Conservation (phyloP, 2,797 vertebrate species). For the Etheostoma nigrum region DNA sequence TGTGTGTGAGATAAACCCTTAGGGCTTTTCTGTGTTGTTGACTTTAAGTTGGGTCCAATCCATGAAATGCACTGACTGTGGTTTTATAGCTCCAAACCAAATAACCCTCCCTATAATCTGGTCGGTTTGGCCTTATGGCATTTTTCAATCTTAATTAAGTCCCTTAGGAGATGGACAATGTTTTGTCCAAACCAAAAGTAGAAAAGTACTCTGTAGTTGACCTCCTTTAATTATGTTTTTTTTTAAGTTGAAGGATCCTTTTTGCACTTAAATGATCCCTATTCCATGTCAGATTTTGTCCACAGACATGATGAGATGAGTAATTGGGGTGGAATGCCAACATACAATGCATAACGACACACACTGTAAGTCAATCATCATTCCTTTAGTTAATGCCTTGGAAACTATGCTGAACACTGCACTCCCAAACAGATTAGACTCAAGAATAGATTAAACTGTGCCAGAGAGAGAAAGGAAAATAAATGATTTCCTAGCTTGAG, state of each 20-base stretch:
- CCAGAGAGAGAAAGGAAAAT: slow-evolving; percentile 18
- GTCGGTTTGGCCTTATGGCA: slow-evolving; percentile 23
- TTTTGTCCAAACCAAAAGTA: slow-evolving; percentile 32
- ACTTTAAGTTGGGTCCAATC: slow-evolving; percentile 47
- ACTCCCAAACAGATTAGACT: slow-evolving; percentile 34
- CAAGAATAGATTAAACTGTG: slow-evolving; percentile 23
- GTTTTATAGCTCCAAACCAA: slow-evolving; percentile 48
- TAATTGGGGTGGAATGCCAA: slow-evolving; percentile 46
- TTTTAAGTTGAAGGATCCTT: neutral
- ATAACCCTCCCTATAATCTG: slow-evolving; percentile 56
- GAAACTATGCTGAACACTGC: slow-evolving; percentile 38
- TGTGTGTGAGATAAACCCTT: slow-evolving; percentile 17
- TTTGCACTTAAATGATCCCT: slow-evolving; percentile 5
- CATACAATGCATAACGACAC: slow-evolving; percentile 15
- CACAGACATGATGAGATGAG: slow-evolving; percentile 29
- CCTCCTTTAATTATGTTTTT: slow-evolving; percentile 28
- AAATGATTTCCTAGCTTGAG: slow-evolving; percentile 4
- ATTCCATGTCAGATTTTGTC: slow-evolving; percentile 21
- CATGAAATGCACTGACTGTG: slow-evolving; percentile 38
- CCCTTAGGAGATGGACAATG: slow-evolving; percentile 26
- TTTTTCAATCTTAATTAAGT: slow-evolving; percentile 34
- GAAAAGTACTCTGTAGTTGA: slow-evolving; percentile 57
- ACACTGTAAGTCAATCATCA: slow-evolving; percentile 42
- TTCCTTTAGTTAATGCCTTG: slow-evolving; percentile 36
- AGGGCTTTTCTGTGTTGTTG: slow-evolving; percentile 37